Percentiles rank a stretch among this genome's conserved stretches.
Conservation (phyloP, 1,140 invertebrate species). For the Pachypsylla venusta region DNA sequence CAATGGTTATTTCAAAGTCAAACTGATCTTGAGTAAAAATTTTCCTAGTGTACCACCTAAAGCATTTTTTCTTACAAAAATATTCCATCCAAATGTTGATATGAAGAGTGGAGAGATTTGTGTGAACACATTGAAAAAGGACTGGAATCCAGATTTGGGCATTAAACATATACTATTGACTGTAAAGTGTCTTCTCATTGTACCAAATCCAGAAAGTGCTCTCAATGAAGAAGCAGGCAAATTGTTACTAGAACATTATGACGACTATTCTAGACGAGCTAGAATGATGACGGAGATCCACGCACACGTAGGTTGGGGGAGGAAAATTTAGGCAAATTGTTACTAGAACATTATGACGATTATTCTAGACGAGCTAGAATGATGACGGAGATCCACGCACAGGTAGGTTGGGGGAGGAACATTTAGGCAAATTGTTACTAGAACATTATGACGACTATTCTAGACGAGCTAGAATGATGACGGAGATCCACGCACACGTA, state of each 20-base stretch:
- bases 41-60: constrained; percentile 87
- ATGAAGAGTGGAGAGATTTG: constrained; percentile 82
- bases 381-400: constrained; percentile 90
- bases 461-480: constrained; percentile 80
- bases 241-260: constrained; percentile 75
- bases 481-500: constrained; percentile 79
- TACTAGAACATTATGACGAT: constrained; percentile 81
- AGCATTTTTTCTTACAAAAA: constrained; percentile 89
- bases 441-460: constrained; percentile 87
- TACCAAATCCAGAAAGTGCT: constrained; percentile 87
- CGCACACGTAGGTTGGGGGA: constrained; percentile 42
- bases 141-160: constrained; percentile 92
- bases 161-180: constrained; percentile 91
- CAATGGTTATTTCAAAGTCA: constrained; percentile 72
- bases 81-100: constrained; percentile 95
- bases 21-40: constrained; percentile 79
- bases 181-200: constrained; percentile 81
- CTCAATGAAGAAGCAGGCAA: constrained; percentile 89
- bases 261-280: constrained; percentile 76
- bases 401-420: constrained; percentile 33
- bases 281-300: constrained; percentile 93
- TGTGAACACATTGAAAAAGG: constrained; percentile 92
- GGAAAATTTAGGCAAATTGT: constrained; percentile 80
- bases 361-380: constrained; percentile 78
- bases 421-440: constrained; percentile 68